Base-by-base conservation (phyloP, 64 coral and sea anemone genomes). In the Stichodactyla helianthus region DNA sequence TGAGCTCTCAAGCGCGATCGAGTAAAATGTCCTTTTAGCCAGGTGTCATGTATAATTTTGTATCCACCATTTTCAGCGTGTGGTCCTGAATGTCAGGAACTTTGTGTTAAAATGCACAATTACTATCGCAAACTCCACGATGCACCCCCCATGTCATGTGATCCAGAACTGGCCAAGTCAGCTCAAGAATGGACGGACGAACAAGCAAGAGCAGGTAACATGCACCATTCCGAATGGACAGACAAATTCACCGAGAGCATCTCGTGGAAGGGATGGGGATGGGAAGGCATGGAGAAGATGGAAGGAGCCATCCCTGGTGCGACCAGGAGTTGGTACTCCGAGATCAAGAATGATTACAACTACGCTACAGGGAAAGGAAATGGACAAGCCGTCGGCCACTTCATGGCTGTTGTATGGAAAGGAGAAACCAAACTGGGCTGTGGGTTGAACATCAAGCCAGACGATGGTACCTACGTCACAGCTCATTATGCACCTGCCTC, bases 281-380 rank as follows among this genome's bases (percentile, higher is more conserved):
- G 78, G 78, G 50, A 81, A 52, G 78, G 78, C 12, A 81, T 81
- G 78, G 78, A 81, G 50, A 81, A 81, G 78, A 92, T 94, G 82
- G 79, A 93, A 52, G 82, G 89, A 35, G 92, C 92, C 16, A 89
- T 98, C 10, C 86, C 92, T 31, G 93, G 89, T 31, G 95, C 95
- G 9, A 91, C 88, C 13, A 71, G 92, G 27, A 81, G 89, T 77
- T 98, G 95, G 95, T 98, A 98, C 54, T 98, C 95, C 54, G 92
- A 98, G 77, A 91, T 98, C 51, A 98, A 98, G 25, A 90, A 84
- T 55, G 84, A 79, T 35, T 87, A 89, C 19, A 79, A 87, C 71
- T 87, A 83, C 23, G 56, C 79, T 62, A 79, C 83, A 62, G 92
- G 89, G 5, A 68, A 61, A 27, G 79, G 92, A 13, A 86, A 53